Conservation (phyloP, 2,797 vertebrate genomes). For the Enteromius radiatus region DNA sequence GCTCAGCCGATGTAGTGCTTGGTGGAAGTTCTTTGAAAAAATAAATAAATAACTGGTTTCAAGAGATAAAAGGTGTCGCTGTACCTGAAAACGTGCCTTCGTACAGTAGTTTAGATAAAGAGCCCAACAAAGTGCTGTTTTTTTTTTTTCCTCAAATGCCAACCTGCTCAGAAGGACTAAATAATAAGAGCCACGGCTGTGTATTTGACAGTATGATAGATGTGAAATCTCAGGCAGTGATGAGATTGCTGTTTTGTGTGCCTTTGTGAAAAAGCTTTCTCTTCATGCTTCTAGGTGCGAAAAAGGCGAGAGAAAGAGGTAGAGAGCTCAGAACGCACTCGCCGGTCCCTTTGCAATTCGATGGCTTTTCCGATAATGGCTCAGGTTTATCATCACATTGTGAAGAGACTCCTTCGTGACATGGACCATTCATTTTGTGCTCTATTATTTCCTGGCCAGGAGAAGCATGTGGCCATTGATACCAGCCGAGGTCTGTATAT, state of each 20-base stretch:
- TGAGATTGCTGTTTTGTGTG: constrained; percentile 36
- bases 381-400: not conserved
- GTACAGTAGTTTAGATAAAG: not conserved
- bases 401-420: constrained; percentile 4
- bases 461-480: not conserved
- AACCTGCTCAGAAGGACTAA: not conserved
- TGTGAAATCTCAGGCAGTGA: constrained; percentile 4
- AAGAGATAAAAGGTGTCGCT: not conserved
- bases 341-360: not conserved
- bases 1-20: not conserved
- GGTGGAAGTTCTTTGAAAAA: not conserved
- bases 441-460: not conserved
- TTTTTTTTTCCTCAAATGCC: not conserved
- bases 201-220: constrained; percentile 20
- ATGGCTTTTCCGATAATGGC: constrained; percentile 33
- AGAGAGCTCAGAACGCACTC: not conserved
- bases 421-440: not conserved
- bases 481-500: not conserved
- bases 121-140: not conserved
- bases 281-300: not conserved
- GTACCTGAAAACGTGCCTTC: not conserved
- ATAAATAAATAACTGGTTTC: not conserved
- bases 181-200: not conserved
- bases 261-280: constrained; percentile 26
- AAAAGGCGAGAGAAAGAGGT: not conserved